These are phyloP conservation scores for Nomada fucata DNA, from an alignment of 2,888 invertebrate genomes.

Conservation along the genomic window DNA sequence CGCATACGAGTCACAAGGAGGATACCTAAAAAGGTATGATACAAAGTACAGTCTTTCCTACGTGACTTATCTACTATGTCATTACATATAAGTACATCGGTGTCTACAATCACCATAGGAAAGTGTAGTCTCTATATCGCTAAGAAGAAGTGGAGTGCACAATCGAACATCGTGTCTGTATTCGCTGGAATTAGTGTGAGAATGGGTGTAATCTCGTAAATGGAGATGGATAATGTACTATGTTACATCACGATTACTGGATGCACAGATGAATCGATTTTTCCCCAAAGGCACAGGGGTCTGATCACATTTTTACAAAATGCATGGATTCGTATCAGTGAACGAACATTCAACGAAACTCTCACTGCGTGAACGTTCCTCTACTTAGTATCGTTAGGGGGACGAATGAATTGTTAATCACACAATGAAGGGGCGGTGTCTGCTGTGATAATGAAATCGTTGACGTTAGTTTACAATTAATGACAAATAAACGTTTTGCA, in stretches of 20 bases:
- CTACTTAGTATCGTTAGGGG: constrained; percentile 16
- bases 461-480: constrained; percentile 22
- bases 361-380: neutral
- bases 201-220: constrained; percentile 23
- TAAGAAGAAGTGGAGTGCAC: constrained; percentile 52
- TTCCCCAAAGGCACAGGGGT: neutral
- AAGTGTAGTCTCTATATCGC: constrained; percentile 50
- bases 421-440: constrained; percentile 19
- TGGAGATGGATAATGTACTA: constrained; percentile 30
- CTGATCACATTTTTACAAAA: constrained; percentile 10
- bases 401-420: constrained; percentile 46
- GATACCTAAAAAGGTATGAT: constrained; percentile 54
- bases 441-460: constrained; percentile 6
- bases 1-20: constrained; percentile 50
- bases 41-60: constrained; percentile 58
- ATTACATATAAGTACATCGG: constrained; percentile 56
- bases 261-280: constrained; percentile 13
- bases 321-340: neutral
- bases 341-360: neutral
- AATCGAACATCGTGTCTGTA: constrained; percentile 48
- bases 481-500: neutral
- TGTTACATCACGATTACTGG: constrained; percentile 32
- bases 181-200: constrained; percentile 48
- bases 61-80: constrained; percentile 60
- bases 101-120: constrained; percentile 56